A percentile compares a stretch with the other conserved stretches of the same genome.
Conservation (phyloP, 2,113 vertebrate species). For the Bubo blakistoni region DNA sequence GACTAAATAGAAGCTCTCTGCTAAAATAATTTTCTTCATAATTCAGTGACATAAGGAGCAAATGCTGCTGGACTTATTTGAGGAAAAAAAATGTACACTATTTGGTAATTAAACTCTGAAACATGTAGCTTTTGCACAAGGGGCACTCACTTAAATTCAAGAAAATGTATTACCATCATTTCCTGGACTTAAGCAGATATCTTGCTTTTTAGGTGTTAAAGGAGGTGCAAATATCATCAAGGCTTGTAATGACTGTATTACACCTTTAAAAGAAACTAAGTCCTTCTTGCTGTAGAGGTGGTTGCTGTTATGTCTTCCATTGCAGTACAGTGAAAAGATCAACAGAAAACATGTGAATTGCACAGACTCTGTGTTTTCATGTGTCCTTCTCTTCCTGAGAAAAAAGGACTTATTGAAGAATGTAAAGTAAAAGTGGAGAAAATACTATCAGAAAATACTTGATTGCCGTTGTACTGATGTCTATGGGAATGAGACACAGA, state of each 20-base stretch:
- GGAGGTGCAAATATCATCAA: background rate
- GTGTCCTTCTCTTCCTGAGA: background rate
- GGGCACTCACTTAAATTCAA: background rate
- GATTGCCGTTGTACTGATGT: background rate
- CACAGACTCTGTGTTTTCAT: background rate
- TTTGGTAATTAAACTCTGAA: background rate
- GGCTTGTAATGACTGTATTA: background rate
- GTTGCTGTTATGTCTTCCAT: background rate
- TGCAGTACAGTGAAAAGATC: background rate
- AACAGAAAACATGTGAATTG: background rate
- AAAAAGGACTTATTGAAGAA: background rate
- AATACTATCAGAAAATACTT: background rate
- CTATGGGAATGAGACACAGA: background rate
- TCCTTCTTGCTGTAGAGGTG: background rate
- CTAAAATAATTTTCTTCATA: background rate
- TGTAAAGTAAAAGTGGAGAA: background rate
- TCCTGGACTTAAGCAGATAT: background rate
- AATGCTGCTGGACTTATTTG: background rate
- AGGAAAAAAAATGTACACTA: background rate
- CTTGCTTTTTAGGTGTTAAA: background rate
- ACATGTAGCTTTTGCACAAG: background rate
- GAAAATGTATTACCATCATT: background rate
- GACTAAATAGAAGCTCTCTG: background rate
- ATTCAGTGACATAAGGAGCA: background rate
- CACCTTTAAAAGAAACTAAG: background rate